Percentiles rank a stretch among this genome's conserved stretches.
phyloP scores from a whole-genome alignment of 2,113 vertebrate species.

The Lepus europaeus region DNA sequence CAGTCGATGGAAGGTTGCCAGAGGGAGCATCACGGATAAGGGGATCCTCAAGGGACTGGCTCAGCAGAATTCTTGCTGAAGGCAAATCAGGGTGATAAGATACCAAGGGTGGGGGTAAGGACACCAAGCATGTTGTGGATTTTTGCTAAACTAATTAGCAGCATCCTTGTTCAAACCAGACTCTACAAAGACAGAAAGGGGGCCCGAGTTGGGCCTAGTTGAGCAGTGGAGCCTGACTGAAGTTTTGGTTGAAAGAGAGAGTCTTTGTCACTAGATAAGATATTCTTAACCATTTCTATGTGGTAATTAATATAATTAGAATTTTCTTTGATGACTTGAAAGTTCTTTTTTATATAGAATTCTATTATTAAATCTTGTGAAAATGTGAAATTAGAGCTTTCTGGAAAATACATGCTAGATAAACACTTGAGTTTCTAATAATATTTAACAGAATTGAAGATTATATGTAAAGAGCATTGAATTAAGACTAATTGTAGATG shows the following conservation, averaged over 20 bases:
- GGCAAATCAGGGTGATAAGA: too few species aligned
- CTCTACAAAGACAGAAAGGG: too few species aligned
- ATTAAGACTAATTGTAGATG: background rate
- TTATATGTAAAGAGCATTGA: background rate
- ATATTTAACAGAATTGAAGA: conserved; percentile 20
- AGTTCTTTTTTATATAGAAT: conserved; percentile 20
- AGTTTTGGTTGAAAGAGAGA: background rate
- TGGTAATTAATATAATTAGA: background rate
- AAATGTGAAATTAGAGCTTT: conserved; percentile 21
- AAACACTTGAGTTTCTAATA: conserved; percentile 27
- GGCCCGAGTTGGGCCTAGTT: too few species aligned
- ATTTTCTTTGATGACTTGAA: background rate
- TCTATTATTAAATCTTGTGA: conserved; percentile 38
- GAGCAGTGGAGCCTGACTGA: background rate
- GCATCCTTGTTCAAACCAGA: too few species aligned
- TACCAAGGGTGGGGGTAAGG: too few species aligned
- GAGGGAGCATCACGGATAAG: too few species aligned
- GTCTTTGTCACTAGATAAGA: background rate
- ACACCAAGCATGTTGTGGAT: too few species aligned
- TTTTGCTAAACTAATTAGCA: too few species aligned
- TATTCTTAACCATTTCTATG: too few species aligned
- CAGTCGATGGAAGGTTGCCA: too few species aligned
- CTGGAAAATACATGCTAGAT: conserved; percentile 10
- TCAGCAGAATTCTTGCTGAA: too few species aligned
- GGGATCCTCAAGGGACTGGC: too few species aligned